Conservation (phyloP, 2,888 invertebrate genomes). For the Chrysomela aeneicollis region DNA sequence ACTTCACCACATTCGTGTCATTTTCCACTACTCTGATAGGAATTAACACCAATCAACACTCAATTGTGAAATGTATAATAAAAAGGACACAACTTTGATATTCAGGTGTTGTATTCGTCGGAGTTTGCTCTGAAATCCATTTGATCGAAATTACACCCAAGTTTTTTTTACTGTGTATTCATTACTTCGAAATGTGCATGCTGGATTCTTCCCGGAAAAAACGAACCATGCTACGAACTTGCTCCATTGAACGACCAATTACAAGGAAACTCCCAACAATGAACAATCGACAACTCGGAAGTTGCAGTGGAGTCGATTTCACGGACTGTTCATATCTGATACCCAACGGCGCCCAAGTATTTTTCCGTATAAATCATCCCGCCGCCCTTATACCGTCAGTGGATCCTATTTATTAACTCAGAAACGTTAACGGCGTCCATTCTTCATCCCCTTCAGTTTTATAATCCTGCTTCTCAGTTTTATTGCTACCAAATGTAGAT, state of each 20-base stretch:
- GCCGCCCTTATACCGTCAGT: slow-evolving; percentile 49
- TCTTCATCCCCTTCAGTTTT: slow-evolving; percentile 53
- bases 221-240: background rate
- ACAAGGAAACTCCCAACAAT: slow-evolving; percentile 10
- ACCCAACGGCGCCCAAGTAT: slow-evolving; percentile 36
- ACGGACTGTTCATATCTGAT: slow-evolving; percentile 28
- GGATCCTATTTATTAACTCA: slow-evolving; percentile 53
- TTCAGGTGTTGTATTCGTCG: no score
- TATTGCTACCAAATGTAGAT: slow-evolving; percentile 32
- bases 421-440: slow-evolving; percentile 44
- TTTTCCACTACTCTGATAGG: no score
- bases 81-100: no score
- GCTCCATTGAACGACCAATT: background rate
- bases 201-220: no score
- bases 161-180: no score
- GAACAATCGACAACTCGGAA: slow-evolving; percentile 15
- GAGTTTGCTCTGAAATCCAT: no score
- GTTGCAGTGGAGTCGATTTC: slow-evolving; percentile 9
- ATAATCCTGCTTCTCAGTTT: slow-evolving; percentile 34
- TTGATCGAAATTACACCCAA: no score
- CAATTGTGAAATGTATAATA: no score
- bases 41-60: no score
- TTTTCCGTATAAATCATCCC: slow-evolving; percentile 48
- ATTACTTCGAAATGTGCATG: background rate
- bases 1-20: no score